phyloP scores from a whole-genome alignment of 1,140 invertebrate genomes.

The Plutomurus gul region DNA sequence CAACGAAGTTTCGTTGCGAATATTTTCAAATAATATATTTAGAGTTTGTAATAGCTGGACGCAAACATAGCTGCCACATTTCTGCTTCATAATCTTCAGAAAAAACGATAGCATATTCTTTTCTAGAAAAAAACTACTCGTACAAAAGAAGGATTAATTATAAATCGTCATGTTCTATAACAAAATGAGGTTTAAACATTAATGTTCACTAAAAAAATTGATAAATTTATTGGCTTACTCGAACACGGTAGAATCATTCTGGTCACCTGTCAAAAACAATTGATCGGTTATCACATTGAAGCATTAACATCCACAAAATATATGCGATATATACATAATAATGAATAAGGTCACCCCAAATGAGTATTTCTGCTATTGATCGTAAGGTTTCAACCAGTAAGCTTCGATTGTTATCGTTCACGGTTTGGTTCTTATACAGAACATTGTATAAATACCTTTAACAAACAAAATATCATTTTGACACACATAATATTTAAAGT shows the following conservation, averaged over 20 bases:
- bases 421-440: constrained; percentile 93
- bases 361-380: constrained; percentile 97
- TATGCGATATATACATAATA: too few relatives aligned
- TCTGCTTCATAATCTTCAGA: constrained; percentile 94
- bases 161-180: neutral
- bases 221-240: constrained; percentile 71
- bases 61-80: constrained; percentile 95
- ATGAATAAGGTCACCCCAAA: too few relatives aligned
- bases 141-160: constrained; percentile 45
- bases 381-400: constrained; percentile 95
- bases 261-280: too few relatives aligned
- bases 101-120: constrained; percentile 99
- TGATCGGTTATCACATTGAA: too few relatives aligned
- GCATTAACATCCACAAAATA: too few relatives aligned
- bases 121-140: constrained; percentile 93
- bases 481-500: too few relatives aligned
- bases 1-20: constrained; percentile 95
- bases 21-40: constrained; percentile 99
- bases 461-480: constrained; percentile 51
- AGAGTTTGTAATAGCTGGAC: constrained; percentile 96
- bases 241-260: constrained; percentile 99
- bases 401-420: constrained; percentile 91
- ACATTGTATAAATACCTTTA: constrained; percentile 89
- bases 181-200: constrained; percentile 38
- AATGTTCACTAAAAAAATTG: neutral